Percentiles rank a stretch among this genome's conserved stretches.
These are phyloP conservation scores for Drosophila aldrichi DNA, from an alignment of 2,888 invertebrate species.

Conservation along the genomic window DNA sequence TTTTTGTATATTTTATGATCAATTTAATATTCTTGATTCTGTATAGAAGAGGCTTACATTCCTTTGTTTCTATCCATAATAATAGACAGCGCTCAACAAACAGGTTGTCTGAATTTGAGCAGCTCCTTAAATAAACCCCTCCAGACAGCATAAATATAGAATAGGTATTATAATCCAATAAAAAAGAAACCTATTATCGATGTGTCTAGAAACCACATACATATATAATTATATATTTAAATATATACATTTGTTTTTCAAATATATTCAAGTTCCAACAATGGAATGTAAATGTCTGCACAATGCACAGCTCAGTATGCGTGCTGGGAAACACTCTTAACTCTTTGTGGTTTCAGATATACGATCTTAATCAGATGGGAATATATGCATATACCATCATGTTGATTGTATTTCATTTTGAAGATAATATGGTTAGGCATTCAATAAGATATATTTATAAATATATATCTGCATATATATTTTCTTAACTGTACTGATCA, in stretches of 20 bases:
- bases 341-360: background rate
- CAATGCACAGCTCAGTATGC: background rate
- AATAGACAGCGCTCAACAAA: background rate
- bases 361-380: no score
- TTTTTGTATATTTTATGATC: constrained; percentile 13
- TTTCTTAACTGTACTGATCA: no score
- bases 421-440: no score
- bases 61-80: background rate
- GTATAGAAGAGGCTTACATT: background rate
- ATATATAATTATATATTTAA: background rate
- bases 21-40: constrained; percentile 2
- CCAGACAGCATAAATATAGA: constrained; percentile 7
- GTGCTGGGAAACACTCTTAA: background rate
- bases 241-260: background rate
- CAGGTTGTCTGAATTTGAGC: background rate
- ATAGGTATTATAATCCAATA: background rate
- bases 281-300: background rate
- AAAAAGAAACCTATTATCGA: background rate
- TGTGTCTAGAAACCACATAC: background rate
- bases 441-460: no score
- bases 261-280: background rate
- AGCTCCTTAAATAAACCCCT: background rate
- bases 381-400: no score
- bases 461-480: no score
- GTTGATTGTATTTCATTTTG: no score